Evolutionary conservation across 2,888 invertebrate genomes (phyloP).

Genomic region (Epinotia demarniana): DNA sequence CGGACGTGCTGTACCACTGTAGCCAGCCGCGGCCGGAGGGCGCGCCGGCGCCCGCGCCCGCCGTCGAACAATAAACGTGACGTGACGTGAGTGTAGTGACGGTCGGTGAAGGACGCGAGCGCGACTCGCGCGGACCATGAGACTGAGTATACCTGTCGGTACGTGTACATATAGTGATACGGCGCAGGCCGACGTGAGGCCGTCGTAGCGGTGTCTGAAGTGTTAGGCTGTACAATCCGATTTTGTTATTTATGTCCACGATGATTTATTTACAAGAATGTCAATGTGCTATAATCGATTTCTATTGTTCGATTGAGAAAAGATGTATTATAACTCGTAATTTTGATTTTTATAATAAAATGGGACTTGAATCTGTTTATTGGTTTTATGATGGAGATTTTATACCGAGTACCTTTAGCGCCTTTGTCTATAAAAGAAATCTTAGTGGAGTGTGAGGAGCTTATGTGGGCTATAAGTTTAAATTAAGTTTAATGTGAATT

Average conservation of each 20-base stretch:
- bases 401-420: slow-evolving; percentile 84
- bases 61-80: slow-evolving; percentile 43
- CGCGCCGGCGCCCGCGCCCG: slow-evolving; percentile 36
- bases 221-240: slow-evolving; percentile 72
- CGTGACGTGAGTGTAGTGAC: slow-evolving; percentile 36
- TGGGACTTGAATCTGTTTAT: slow-evolving; percentile 85
- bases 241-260: slow-evolving; percentile 82
- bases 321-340: slow-evolving; percentile 85
- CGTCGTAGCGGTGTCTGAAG: slow-evolving; percentile 57
- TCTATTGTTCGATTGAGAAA: slow-evolving; percentile 82
- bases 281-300: slow-evolving; percentile 81
- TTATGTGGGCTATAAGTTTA: slow-evolving; percentile 83
- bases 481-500: slow-evolving; percentile 85
- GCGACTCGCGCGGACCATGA: slow-evolving; percentile 40
- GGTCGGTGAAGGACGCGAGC: slow-evolving; percentile 34
- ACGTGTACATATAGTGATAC: slow-evolving; percentile 79
- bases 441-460: slow-evolving; percentile 81
- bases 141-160: slow-evolving; percentile 58
- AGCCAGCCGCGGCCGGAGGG: slow-evolving; percentile 81
- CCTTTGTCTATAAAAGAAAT: slow-evolving; percentile 78
- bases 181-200: slow-evolving; percentile 57
- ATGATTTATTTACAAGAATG: slow-evolving; percentile 79
- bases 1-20: slow-evolving; percentile 94
- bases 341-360: slow-evolving; percentile 85
- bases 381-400: slow-evolving; percentile 84